These are phyloP conservation scores for Lophura swinhoii DNA, from an alignment of 2,797 vertebrate genomes.

Conservation along the genomic window DNA sequence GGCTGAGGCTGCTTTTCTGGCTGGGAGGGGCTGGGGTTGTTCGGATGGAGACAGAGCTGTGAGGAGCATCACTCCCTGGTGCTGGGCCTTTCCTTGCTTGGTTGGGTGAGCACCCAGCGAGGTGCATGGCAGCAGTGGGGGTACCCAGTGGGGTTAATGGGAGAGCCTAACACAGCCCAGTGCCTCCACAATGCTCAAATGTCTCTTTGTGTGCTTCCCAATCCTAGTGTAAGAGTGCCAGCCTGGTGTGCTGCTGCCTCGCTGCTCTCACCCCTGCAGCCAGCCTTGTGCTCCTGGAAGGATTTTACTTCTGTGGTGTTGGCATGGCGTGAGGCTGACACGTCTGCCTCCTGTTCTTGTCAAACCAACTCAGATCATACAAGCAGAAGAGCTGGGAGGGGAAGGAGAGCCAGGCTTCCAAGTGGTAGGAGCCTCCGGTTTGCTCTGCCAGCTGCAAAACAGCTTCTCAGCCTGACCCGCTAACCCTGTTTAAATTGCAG, in stretches of 20 bases:
- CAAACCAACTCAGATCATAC: background rate
- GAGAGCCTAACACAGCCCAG: fast-evolving
- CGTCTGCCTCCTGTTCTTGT: background rate
- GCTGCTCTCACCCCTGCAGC: background rate
- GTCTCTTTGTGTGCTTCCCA: background rate
- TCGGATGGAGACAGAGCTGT: background rate
- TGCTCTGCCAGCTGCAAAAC: background rate
- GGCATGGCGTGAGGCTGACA: background rate
- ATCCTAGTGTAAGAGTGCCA: background rate
- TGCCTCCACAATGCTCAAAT: background rate
- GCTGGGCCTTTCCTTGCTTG: background rate
- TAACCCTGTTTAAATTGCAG: background rate
- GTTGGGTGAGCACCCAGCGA: background rate
- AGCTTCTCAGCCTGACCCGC: fast-evolving
- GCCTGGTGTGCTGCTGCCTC: background rate
- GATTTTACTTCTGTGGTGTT: background rate
- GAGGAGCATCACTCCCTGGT: too few species aligned
- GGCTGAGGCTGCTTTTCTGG: background rate
- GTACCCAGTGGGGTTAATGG: fast-evolving
- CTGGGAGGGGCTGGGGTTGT: background rate
- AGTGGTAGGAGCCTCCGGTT: background rate
- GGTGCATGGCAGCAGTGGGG: background rate
- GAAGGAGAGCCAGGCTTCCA: background rate
- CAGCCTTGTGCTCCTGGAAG: background rate
- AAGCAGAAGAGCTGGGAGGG: background rate